phyloP scores from a whole-genome alignment of 2,888 invertebrate species.

The Protula sp. region DNA sequence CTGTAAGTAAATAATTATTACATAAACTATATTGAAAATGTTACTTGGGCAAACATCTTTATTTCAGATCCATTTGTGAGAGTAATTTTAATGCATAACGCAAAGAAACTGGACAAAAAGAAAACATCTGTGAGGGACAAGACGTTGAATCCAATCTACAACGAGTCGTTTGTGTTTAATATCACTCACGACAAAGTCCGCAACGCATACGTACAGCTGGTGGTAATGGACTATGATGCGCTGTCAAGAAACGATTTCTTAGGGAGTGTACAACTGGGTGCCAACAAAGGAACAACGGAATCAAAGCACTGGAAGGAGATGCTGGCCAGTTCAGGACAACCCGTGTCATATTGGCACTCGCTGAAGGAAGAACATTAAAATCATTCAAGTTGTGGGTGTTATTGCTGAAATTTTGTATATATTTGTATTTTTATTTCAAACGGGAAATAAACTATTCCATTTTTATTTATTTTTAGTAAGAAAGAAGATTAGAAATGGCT shows the following conservation, averaged over 20 bases:
- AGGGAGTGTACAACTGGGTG: background rate
- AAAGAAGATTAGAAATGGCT: too few species aligned
- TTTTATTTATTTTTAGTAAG: too few species aligned
- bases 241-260: background rate
- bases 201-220: background rate
- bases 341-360: background rate
- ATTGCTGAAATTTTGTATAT: too few species aligned
- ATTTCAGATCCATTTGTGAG: background rate
- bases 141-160: background rate
- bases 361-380: too few species aligned
- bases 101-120: background rate
- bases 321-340: background rate
- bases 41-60: too few species aligned
- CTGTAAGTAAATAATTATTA: too few species aligned
- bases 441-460: too few species aligned
- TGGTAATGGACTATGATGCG: background rate
- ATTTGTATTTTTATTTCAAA: too few species aligned
- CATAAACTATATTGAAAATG: too few species aligned
- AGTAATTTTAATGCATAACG: background rate
- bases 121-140: background rate
- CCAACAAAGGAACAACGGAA: background rate
- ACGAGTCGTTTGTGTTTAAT: background rate
- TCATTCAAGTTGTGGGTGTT: too few species aligned
- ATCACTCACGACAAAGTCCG: background rate
- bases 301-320: background rate